Evolutionary conservation across 2,888 invertebrate species (phyloP), one percentile per base, ranked within the genome.

Genomic region (Oeneis ivallda): DNA sequence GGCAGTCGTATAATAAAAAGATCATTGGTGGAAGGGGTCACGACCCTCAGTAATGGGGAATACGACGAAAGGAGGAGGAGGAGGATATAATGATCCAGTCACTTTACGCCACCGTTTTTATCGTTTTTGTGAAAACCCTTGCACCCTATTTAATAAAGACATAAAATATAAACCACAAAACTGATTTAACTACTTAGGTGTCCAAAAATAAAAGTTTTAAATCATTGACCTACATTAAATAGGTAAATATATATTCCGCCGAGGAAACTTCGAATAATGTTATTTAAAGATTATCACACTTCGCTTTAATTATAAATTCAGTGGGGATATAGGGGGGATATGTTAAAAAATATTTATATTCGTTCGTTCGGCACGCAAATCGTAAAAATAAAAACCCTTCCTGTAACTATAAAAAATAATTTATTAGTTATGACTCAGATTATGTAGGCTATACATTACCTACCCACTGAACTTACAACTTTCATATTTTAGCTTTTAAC

Each of bases 321-420:
- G 37, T 15, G 8, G n/a, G 37, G 17, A 17, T n/a, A 37, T 39
- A 34, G 7, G 34, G 1, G 7, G 34, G 1, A 39, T 37, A 53
- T 2, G 34, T n/a, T 10, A 37, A 15, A 37, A 15, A 50, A 50
- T 19, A 15, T 37, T 53, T 17, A 53, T 34, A 53, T 37, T 37
- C 17, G 15, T 37, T 37, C 17, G 15, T 37, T 39, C 39, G 37
- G 54, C 54, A 54, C 54, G 54, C 54, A 54, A 54, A 54, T 32
- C 54, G 15, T 37, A 39, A 54, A 54, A 37, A 17, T 54, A 39
- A 17, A 37, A 15, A 4, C 11, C 15, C 37, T 15, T 17, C 15
- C 15, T 54, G 17, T 37, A 15, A 1, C 34, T 37, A 9, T 37
- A 54, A 37, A 54, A 37, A 54, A 37, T 37, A 47, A 37, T 54